Evolutionary conservation across 1,140 invertebrate genomes (phyloP), one percentile per base, ranked within the genome.

Genomic region (Myzus persicae): DNA sequence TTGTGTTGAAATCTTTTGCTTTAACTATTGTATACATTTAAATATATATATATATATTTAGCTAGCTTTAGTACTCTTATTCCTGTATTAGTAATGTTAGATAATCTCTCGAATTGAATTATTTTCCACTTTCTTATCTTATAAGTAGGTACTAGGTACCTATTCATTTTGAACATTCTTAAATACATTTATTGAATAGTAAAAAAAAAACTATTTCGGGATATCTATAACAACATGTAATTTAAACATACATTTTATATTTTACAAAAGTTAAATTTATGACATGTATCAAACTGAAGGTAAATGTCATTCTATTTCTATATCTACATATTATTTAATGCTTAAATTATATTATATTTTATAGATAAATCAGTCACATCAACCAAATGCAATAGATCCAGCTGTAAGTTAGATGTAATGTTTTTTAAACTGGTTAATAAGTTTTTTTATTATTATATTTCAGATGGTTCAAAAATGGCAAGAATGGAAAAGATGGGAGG

Each of bases 401-500:
- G 59, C 89, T 93, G 93, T 90, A 90, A 90, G 89, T 90, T 67
- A 11, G 20, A 1, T 18, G 26, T 31, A 11, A 42, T 59, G 20
- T 31, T 85, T 42, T 31, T 51, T 54, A 14, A 82, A 40, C 9
- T 18, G 24, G 44, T 67, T 42, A 42, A 26, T 81, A 36, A 26
- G n/a, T 81, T 91, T 40, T 90, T 91, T 42, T 7, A 48, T 85
- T 84, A 18, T 42, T 84, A 88, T 92, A 31, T 54, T 46, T 82
- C 38, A 85, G 90, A 92, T 93, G 90, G 48, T 93, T 26, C 93
- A 87, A 76, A 97, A 98, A 94, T 97, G 97, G 94, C 97, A 97
- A 94, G 97, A 97, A 94, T 98, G 97, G 97, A 96, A 97, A 91
- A 97, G 98, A 94, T 98, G 97, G 97, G 96, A 97, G 54, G 97